phyloP scores from a whole-genome alignment of 23 tunicate species.

The Ciona savignyi region DNA sequence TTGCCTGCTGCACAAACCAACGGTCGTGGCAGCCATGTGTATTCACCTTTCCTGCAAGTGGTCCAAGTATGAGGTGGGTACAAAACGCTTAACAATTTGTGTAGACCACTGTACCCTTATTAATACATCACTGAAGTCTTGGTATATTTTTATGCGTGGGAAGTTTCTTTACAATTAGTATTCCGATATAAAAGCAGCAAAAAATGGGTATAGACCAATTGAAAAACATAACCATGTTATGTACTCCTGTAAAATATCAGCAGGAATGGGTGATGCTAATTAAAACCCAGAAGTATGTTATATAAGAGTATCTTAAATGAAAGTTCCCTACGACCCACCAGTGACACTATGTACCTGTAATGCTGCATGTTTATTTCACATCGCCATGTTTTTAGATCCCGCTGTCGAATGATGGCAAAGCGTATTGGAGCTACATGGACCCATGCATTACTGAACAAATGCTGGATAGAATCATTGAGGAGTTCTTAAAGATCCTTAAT shows the following conservation, averaged over 20 bases:
- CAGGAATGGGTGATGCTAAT: no score
- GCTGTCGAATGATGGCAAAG: slow-evolving; percentile 67
- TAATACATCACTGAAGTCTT: no score
- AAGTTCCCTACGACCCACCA: neutral
- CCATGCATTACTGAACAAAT: slow-evolving; percentile 57
- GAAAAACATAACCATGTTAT: no score
- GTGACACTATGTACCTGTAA: neutral
- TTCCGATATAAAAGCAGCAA: no score
- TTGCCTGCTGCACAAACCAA: slow-evolving; percentile 82
- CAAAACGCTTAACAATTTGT: no score
- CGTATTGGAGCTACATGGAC: slow-evolving; percentile 93
- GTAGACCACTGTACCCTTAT: no score
- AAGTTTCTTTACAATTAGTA: no score
- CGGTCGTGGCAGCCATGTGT: slow-evolving; percentile 99
- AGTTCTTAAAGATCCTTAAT: slow-evolving; percentile 74
- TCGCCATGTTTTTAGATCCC: slow-evolving; percentile 76
- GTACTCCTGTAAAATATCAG: no score
- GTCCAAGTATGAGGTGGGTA: slow-evolving; percentile 78
- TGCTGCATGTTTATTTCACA: neutral
- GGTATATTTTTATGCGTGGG: no score
- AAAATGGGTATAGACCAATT: no score
- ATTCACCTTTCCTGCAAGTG: slow-evolving; percentile 96
- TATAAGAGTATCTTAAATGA: no score
- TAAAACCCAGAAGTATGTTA: no score
- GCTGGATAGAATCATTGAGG: slow-evolving; percentile 63